A percentile compares a stretch with the other conserved stretches of the same genome.
phyloP scores from a whole-genome alignment of 1,140 invertebrate genomes.

The Wiebesia pumilae region DNA sequence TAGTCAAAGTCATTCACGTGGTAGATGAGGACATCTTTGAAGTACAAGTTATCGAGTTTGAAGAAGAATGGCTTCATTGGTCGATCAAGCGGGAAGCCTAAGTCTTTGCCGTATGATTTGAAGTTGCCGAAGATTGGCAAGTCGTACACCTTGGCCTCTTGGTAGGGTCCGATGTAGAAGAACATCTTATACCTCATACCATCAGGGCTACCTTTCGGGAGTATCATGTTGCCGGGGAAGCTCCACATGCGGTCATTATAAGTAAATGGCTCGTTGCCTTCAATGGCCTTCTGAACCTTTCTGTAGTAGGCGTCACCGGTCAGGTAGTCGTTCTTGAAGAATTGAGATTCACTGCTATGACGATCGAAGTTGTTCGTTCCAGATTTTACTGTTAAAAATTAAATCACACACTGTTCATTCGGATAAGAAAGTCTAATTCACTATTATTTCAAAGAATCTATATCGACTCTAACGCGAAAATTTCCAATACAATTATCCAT shows the following conservation, averaged over 20 bases:
- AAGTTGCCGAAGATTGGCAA: conserved; percentile 64
- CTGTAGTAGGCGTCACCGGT: conserved; percentile 63
- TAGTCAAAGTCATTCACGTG: conserved; percentile 76
- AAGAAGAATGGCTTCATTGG: conserved; percentile 76
- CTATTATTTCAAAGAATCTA: no score
- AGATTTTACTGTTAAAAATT: conserved; percentile 64
- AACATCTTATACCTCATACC: conserved; percentile 81
- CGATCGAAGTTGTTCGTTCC: conserved; percentile 70
- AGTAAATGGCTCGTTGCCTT: conserved; percentile 58
- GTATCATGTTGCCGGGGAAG: conserved; percentile 78
- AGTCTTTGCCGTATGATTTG: conserved; percentile 70
- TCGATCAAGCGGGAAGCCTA: conserved; percentile 83
- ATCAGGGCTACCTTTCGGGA: conserved; percentile 80
- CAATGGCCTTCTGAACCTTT: conserved; percentile 63
- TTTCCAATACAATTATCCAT: no score
- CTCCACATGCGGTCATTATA: conserved; percentile 68
- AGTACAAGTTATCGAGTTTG: conserved; percentile 80
- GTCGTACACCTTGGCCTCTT: conserved; percentile 58
- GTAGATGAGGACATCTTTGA: conserved; percentile 79
- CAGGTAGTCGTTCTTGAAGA: conserved; percentile 62
- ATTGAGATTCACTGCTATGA: conserved; percentile 67
- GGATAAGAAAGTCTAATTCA: neutral
- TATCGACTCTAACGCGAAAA: no score
- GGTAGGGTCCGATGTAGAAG: conserved; percentile 79
- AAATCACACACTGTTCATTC: neutral